Conservation (phyloP, 2,113 vertebrate species). For the Halichoeres trimaculatus region DNA sequence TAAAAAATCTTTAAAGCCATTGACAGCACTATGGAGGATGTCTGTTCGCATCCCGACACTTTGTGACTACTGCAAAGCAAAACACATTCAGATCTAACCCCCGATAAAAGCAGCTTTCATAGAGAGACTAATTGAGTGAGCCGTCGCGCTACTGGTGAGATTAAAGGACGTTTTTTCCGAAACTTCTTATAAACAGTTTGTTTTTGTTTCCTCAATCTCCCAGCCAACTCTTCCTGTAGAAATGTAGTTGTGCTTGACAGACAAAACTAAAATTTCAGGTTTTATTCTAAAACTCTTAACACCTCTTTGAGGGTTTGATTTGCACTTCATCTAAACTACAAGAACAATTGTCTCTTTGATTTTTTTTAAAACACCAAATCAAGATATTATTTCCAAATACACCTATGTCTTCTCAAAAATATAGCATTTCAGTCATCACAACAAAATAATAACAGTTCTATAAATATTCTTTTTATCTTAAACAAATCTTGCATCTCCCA, state of each 20-base stretch:
- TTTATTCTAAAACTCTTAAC: constrained; percentile 81
- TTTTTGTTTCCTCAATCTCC: constrained; percentile 64
- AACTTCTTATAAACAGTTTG: constrained; percentile 76
- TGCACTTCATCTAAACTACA: constrained; percentile 85
- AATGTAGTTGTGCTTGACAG: constrained; percentile 92
- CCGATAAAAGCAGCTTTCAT: constrained; percentile 74
- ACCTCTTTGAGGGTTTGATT: constrained; percentile 81
- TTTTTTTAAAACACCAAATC: constrained; percentile 86
- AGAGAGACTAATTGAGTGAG: constrained; percentile 71
- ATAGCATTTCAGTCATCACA: constrained; percentile 92
- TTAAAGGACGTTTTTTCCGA: constrained; percentile 64
- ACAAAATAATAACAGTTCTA: constrained; percentile 88
- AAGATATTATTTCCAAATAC: constrained; percentile 85
- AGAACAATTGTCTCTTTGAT: constrained; percentile 78
- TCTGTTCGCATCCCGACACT: constrained; percentile 62
- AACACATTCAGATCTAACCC: constrained; percentile 74
- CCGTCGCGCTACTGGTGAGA: constrained; percentile 68
- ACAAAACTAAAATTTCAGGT: constrained; percentile 84
- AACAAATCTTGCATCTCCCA: constrained; percentile 72
- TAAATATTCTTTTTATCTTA: constrained; percentile 78
- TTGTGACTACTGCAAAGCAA: constrained; percentile 80
- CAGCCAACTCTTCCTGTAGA: constrained; percentile 75
- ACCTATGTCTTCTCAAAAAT: constrained; percentile 91
- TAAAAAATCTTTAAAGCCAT: constrained; percentile 83
- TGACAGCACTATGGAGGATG: constrained; percentile 73